These are phyloP conservation scores for Operophtera brumata DNA, from an alignment of 2,888 invertebrate genomes.

Conservation along the genomic window DNA sequence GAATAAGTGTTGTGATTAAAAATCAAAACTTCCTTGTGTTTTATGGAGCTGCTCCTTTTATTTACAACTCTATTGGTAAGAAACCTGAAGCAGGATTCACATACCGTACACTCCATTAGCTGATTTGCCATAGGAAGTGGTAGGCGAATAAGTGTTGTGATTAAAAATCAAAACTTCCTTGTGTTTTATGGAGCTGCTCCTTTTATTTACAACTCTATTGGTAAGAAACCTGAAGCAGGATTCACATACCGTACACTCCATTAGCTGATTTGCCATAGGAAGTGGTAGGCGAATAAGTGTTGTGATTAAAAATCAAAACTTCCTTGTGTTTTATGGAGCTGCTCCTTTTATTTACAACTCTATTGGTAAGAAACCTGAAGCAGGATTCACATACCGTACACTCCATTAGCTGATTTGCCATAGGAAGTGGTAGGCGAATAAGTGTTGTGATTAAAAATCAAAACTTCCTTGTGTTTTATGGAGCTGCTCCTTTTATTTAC, in stretches of 20 bases:
- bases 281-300: constrained; percentile 47
- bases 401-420: constrained; percentile 64
- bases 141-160: constrained; percentile 42
- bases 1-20: constrained; percentile 44
- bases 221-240: constrained; percentile 32
- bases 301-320: constrained; percentile 44
- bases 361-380: constrained; percentile 9
- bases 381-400: constrained; percentile 56
- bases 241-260: constrained; percentile 61
- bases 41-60: constrained; percentile 22
- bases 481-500: constrained; percentile 20
- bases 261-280: constrained; percentile 64
- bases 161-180: constrained; percentile 42
- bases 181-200: constrained; percentile 27
- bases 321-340: constrained; percentile 30
- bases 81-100: constrained; percentile 42
- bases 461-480: constrained; percentile 36
- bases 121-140: constrained; percentile 61
- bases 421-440: constrained; percentile 52
- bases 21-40: constrained; percentile 39
- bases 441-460: constrained; percentile 43
- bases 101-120: constrained; percentile 63
- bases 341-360: constrained; percentile 17
- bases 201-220: constrained; percentile 16
- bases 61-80: constrained; percentile 14